Evolutionary conservation across 1,140 invertebrate genomes (phyloP), one percentile per base, ranked within the genome.

Genomic region (Penaeus chinensis): DNA sequence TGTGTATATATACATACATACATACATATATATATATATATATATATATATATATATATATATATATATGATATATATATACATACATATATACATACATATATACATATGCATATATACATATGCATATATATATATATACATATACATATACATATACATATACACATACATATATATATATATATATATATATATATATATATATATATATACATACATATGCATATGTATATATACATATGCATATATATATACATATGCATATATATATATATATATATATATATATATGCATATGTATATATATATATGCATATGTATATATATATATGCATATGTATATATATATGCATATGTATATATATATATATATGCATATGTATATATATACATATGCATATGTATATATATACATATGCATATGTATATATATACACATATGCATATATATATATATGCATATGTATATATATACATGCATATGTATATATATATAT

Each of bases 261-360:
- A 11, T 32, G 1, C 3, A n/a, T 27, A 27, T 27, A 78, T 27
- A 78, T 27, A 32, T 27, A 27, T 32, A 78, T 78, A 32, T 27
- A 78, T 78, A 27, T 78, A 27, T 78, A 32, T 78, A 78, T 78
- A 27, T 78, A n/a, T 78, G 42, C 0, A n/a, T 78, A 78, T 78
- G 42, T 27, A 32, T 78, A 27, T 78, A 78, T n/a, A 78, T 78
- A 78, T 78, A 0, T 32, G 16, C 42, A 1, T 78, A 27, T 78
- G 42, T 78, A n/a, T 78, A 27, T 27, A 27, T 27, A 78, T 78
- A 78, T 16, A 78, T 16, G 1, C 47, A 78, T 78, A 13, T 78
- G 47, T 78, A 78, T 78, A 78, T 78, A 78, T 78, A 16, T 78
- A 78, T 78, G 47, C 47, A 78, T n/a, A n/a, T n/a, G n/a, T n/a